phyloP scores from a whole-genome alignment of 2,888 invertebrate species.

The Atherix ibis region DNA sequence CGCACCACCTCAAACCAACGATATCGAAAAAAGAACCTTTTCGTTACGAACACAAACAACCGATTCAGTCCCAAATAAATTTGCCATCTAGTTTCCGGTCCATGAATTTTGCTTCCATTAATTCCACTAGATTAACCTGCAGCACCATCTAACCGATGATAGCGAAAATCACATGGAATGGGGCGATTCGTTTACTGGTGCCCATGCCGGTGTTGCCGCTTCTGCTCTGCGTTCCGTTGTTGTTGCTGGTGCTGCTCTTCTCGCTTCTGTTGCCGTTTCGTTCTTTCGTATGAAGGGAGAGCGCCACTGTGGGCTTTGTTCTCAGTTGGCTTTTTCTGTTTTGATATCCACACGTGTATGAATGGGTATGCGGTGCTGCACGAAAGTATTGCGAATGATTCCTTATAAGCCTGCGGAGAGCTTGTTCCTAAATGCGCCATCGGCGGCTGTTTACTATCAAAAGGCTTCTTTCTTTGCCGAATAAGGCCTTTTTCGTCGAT shows the following conservation, averaged over 20 bases:
- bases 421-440: too few relatives aligned
- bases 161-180: conserved; percentile 15
- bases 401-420: too few relatives aligned
- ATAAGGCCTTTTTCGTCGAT: too few relatives aligned
- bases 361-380: too few relatives aligned
- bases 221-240: conserved; percentile 4
- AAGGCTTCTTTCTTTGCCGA: too few relatives aligned
- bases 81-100: conserved; percentile 25
- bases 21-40: too few relatives aligned
- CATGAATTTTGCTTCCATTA: conserved; percentile 34
- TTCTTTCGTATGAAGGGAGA: not conserved
- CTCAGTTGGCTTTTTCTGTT: too few relatives aligned
- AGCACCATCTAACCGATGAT: conserved; percentile 28
- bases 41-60: conserved; percentile 7
- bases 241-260: conserved; percentile 1
- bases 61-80: conserved; percentile 12
- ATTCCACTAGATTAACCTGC: conserved; percentile 33
- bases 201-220: conserved; percentile 7
- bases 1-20: too few relatives aligned
- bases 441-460: too few relatives aligned
- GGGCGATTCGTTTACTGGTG: conserved; percentile 8
- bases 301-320: not conserved
- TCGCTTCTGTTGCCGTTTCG: not conserved
- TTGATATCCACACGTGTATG: too few relatives aligned
- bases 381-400: too few relatives aligned